Evolutionary conservation across 2,888 invertebrate species (phyloP).

Genomic region (Alentia gelatinosa): DNA sequence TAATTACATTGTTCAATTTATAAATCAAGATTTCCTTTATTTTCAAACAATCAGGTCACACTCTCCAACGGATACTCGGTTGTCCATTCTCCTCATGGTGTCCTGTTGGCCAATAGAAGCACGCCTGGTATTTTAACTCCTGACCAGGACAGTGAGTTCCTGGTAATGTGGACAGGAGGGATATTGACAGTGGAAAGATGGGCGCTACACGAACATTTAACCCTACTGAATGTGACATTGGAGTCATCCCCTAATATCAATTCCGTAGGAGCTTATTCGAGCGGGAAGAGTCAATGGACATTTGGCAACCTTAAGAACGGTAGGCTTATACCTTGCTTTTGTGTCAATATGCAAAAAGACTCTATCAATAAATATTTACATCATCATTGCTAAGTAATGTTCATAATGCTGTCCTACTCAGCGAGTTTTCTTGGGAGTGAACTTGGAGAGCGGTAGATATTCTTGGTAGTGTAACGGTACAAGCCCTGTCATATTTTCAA

Average conservation of each 20-base stretch:
- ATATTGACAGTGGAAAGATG: neutral
- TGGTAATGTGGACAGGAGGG: neutral
- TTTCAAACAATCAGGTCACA: neutral
- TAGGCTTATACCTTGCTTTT: no score
- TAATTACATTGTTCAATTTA: no score
- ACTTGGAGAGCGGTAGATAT: no score
- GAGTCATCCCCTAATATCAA: neutral
- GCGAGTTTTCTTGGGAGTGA: no score
- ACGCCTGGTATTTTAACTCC: neutral
- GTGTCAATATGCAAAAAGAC: no score
- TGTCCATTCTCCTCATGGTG: neutral
- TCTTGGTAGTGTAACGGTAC: no score
- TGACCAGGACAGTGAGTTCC: neutral
- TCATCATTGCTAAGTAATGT: no score
- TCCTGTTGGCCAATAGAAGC: neutral
- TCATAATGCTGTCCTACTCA: no score
- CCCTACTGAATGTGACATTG: neutral
- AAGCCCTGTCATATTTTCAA: no score
- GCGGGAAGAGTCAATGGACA: neutral
- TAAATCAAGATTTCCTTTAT: no score
- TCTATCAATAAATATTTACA: no score
- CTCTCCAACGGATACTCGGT: neutral
- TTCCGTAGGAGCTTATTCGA: neutral
- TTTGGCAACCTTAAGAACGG: neutral
- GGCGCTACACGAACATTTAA: neutral